Conservation (phyloP, 2,797 vertebrate species). For the Nothura maculosa region DNA sequence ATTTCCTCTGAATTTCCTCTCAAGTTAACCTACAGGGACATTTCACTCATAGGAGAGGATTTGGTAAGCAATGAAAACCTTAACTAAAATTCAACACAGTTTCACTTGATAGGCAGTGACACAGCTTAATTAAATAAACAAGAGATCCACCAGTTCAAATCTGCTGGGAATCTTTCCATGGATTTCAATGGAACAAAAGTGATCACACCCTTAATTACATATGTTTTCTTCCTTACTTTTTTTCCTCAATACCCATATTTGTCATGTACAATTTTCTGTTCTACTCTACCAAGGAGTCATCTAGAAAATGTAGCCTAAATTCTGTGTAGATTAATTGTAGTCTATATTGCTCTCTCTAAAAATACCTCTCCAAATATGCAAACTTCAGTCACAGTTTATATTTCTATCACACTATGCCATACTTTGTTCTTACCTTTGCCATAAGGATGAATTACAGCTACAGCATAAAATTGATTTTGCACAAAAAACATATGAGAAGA, state of each 20-base stretch:
- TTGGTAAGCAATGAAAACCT: background rate
- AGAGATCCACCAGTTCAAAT: background rate
- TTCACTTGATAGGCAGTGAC: background rate
- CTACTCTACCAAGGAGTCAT: background rate
- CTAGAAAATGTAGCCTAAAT: background rate
- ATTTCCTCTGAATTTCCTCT: background rate
- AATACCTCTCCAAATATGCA: background rate
- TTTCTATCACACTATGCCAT: background rate
- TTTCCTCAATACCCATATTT: background rate
- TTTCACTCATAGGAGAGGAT: background rate
- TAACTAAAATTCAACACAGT: background rate
- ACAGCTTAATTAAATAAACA: background rate
- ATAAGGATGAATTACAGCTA: background rate
- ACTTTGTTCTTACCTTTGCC: slow-evolving; percentile 4
- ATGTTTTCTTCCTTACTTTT: background rate
- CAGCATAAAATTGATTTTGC: background rate
- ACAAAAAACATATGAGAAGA: background rate
- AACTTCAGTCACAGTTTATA: background rate
- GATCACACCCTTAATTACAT: background rate
- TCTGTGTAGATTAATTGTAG: too few relatives aligned
- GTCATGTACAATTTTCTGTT: background rate
- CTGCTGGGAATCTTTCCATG: background rate
- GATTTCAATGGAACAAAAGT: background rate
- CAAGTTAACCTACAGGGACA: background rate
- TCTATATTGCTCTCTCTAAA: background rate